Percentiles rank a stretch among this genome's conserved stretches.
These are phyloP conservation scores for Hirtodrosophila histrioides DNA, from an alignment of 2,888 invertebrate genomes.

Conservation along the genomic window DNA sequence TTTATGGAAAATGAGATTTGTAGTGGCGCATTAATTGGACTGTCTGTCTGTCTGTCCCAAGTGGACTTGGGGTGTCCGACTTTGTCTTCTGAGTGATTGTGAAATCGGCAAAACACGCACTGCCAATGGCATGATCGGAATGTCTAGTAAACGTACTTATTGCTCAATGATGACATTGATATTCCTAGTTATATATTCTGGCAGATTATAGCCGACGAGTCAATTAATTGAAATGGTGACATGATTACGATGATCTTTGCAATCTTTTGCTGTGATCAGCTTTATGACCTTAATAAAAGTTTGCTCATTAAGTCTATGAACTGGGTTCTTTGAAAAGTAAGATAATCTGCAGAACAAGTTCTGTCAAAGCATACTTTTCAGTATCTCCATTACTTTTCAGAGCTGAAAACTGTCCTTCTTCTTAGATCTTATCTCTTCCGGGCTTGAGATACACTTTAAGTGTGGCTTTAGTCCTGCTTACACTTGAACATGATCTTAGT, in stretches of 20 bases:
- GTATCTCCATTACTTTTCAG: neutral
- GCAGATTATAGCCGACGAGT: neutral
- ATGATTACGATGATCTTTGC: slow-evolving; percentile 39
- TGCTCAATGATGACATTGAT: slow-evolving; percentile 63
- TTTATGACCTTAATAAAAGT: slow-evolving; percentile 17
- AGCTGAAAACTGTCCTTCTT: too few species aligned
- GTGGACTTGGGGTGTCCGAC: neutral
- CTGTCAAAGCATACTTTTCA: slow-evolving; percentile 10
- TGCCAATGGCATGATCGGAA: slow-evolving; percentile 55
- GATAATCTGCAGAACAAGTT: slow-evolving; percentile 38
- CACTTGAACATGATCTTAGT: too few species aligned
- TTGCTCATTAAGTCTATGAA: slow-evolving; percentile 38
- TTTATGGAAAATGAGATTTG: slow-evolving; percentile 64
- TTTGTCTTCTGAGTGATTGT: slow-evolving; percentile 8
- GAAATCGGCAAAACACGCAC: slow-evolving; percentile 34
- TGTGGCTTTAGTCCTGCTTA: too few species aligned
- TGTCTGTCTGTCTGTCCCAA: slow-evolving; percentile 1
- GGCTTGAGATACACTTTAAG: too few species aligned
- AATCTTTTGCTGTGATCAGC: slow-evolving; percentile 23
- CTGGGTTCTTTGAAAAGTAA: slow-evolving; percentile 6
- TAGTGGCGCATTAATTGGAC: slow-evolving; percentile 58
- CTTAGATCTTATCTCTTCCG: too few species aligned
- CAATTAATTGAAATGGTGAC: slow-evolving; percentile 21
- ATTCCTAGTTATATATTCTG: slow-evolving; percentile 20
- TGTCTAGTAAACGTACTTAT: slow-evolving; percentile 41